Evolutionary conservation across 2,113 vertebrate species (phyloP), one percentile per base, ranked within the genome.

Genomic region (Rhadina sibilatrix): DNA sequence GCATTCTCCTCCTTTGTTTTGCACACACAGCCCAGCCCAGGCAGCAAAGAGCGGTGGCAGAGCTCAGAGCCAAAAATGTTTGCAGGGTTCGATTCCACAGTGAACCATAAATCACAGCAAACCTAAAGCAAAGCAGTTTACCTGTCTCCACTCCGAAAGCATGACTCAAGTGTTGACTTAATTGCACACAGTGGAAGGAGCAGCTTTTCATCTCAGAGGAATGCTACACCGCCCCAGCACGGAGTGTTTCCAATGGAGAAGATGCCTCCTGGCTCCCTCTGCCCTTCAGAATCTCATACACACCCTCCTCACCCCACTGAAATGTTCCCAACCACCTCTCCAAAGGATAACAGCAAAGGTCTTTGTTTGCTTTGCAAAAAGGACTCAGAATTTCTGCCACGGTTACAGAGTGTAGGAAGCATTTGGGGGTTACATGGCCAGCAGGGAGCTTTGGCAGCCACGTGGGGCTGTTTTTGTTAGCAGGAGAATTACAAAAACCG

Each of bases 161-260:
- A 56, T 93, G 94, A 92, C 72, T 93, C 72, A 90, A 90, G 71
- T 60, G 88, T 88, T 87, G 87, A 46, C 83, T 91, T 89, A 76
- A 89, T 83, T 59, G 72, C 44, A 53, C 44, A n/a, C 38, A 30
- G 65, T n/a, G 84, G 90, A 90, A 95, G 78, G 71, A 95, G 78
- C 15, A 86, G 94, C 38, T 95, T 86, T 83, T 95, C 92, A 96
- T 81, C 83, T 95, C 83, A 15, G 40, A 95, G 92, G 96, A 97
- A 96, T 92, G 94, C 65, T 74, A 75, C 90, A 38, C 90, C 46
- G 0, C 96, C 81, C 5, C 1, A 77, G 59, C 69, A 90, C 71
- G 7, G 6, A 76, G 47, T 71, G 19, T 93, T 95, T 97, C 76
- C 68, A 53, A 42, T 11, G 63, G 44, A 95, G 82, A 54, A 64